These are phyloP conservation scores for Tachyglossus aculeatus DNA, from an alignment of 2,797 vertebrate species.

Conservation along the genomic window DNA sequence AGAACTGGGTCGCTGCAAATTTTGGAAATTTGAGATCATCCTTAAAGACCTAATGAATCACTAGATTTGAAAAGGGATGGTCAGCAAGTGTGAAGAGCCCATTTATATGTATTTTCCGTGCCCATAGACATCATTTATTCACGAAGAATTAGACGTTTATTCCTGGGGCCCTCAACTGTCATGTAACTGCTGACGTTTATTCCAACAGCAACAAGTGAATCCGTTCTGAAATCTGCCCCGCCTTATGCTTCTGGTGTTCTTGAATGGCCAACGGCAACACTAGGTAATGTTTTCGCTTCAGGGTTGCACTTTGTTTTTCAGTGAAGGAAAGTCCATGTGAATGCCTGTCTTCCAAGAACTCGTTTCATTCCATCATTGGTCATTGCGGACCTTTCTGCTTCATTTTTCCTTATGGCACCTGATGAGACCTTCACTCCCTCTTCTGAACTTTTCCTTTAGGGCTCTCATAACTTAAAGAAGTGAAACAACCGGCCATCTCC, in stretches of 20 bases:
- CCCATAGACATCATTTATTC: conserved; percentile 34
- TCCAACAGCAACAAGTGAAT: conserved; percentile 77
- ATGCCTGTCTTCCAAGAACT: conserved; percentile 58
- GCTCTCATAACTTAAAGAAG: no score
- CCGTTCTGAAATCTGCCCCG: conserved; percentile 74
- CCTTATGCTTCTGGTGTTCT: conserved; percentile 75
- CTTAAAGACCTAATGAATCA: conserved; percentile 32
- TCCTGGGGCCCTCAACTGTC: conserved; percentile 40
- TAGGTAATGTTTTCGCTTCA: conserved; percentile 78
- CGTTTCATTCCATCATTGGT: conserved; percentile 57
- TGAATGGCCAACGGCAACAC: conserved; percentile 77
- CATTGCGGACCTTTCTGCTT: conserved; percentile 39
- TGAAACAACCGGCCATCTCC: conserved; percentile 35
- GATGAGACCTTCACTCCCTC: conserved; percentile 6
- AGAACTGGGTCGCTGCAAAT: no score
- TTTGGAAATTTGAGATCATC: conserved; percentile 42
- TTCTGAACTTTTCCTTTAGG: background rate
- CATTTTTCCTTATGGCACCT: conserved; percentile 17
- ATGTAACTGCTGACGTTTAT: conserved; percentile 74
- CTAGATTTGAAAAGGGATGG: conserved; percentile 28
- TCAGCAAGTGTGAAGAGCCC: conserved; percentile 1
- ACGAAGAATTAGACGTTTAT: conserved; percentile 51
- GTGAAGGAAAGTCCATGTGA: conserved; percentile 53
- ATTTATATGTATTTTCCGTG: conserved; percentile 33
- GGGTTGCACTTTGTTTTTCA: conserved; percentile 58